These are phyloP conservation scores for Lethrus apterus DNA, from an alignment of 1,140 invertebrate genomes.

Conservation along the genomic window DNA sequence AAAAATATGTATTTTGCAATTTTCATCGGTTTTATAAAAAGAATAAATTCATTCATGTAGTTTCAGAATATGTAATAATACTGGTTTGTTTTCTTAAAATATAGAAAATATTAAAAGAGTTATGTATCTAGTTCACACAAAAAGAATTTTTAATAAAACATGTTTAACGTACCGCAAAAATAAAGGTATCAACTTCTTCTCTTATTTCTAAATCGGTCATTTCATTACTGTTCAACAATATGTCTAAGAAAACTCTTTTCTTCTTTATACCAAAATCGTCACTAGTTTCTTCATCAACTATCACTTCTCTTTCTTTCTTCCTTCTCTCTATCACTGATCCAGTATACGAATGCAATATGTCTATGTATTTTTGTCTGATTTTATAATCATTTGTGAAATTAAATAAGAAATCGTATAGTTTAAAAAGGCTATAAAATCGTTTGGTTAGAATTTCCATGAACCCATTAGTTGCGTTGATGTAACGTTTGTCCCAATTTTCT, in stretches of 20 bases:
- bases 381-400: not conserved
- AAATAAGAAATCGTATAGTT: not conserved
- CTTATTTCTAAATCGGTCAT: not conserved
- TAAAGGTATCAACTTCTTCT: not conserved
- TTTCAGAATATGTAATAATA: too few species aligned
- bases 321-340: not conserved
- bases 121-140: too few species aligned
- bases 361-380: not conserved
- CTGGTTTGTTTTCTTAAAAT: too few species aligned
- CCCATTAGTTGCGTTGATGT: not conserved
- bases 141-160: not conserved
- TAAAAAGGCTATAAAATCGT: not conserved
- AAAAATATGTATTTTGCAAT: too few species aligned
- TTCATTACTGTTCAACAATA: not conserved
- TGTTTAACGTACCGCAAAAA: not conserved
- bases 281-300: not conserved
- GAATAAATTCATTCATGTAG: too few species aligned
- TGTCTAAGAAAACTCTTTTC: not conserved
- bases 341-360: not conserved
- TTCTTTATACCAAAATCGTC: constrained; percentile 1
- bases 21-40: too few species aligned
- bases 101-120: too few species aligned
- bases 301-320: not conserved
- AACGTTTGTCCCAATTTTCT: not conserved
- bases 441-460: not conserved